Percentiles rank a stretch among this genome's conserved stretches.
Evolutionary conservation across 92 coral and sea anemone genomes (phyloP).

Genomic region (Anthopleura xanthogrammica): DNA sequence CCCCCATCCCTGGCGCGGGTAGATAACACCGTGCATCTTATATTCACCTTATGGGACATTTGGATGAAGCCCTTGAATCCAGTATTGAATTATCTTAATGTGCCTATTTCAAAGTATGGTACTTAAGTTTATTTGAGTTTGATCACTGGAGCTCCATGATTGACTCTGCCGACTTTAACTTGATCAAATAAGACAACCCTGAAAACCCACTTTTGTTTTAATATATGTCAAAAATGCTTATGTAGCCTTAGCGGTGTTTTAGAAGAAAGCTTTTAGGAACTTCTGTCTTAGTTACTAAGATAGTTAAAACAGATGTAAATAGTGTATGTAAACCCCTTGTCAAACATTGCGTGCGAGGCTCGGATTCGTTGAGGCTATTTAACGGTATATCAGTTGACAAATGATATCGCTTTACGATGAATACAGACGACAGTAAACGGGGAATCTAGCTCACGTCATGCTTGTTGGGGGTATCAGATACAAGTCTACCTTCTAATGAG

Average conservation of each 20-base stretch:
- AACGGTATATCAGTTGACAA: slow-evolving; percentile 23
- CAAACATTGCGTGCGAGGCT: neutral
- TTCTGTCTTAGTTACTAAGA: slow-evolving; percentile 3
- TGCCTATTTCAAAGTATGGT: neutral
- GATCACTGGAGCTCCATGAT: neutral
- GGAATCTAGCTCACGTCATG: neutral
- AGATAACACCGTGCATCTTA: neutral
- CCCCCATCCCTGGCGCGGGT: neutral
- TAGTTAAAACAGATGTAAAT: slow-evolving; percentile 12
- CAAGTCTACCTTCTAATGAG: slow-evolving; percentile 25
- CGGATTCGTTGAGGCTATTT: slow-evolving; percentile 12
- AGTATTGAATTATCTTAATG: neutral
- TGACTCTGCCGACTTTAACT: slow-evolving; percentile 5
- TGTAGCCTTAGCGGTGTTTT: slow-evolving; percentile 6
- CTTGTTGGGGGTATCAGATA: slow-evolving; percentile 15
- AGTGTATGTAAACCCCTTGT: neutral
- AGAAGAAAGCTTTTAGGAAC: slow-evolving; percentile 15
- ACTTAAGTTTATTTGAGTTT: neutral
- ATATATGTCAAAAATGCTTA: slow-evolving; percentile 20
- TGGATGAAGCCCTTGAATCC: neutral
- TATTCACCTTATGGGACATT: neutral
- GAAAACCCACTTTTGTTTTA: slow-evolving; percentile 1
- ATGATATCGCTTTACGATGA: slow-evolving; percentile 13
- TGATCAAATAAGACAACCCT: slow-evolving; percentile 1
- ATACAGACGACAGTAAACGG: slow-evolving; percentile 3